Base-by-base conservation (phyloP, 1,140 invertebrate species). In the Diabrotica undecimpunctata region DNA sequence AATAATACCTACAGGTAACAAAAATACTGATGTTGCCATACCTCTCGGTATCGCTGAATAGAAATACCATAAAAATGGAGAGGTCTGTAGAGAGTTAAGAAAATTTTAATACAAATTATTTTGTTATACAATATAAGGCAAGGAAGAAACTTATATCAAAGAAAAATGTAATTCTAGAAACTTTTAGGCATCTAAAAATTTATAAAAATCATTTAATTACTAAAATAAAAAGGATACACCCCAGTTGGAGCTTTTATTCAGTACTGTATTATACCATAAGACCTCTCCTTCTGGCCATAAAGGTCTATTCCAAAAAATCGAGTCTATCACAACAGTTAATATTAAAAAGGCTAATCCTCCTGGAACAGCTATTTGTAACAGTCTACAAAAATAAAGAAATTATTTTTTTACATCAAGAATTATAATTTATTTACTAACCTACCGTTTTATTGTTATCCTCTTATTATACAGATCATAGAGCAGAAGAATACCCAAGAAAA, bases 271-370 rank as follows among this genome's bases (percentile, higher is more conserved):
- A 79, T 93, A 99, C 86, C 91, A 98, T 56, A 99, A 87, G 0
- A 99, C 97, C 85, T 97, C 93, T 35, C 94, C 95, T 84, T 99
- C 97, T 0, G 97, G 97, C 97, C 97, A 99, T 4, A 98, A 74
- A 55, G 87, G 79, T 62, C 94, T 81, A 64, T 84, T 83, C 97
- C 97, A 99, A 79, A 99, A 96, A 69, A 92, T 85, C 0, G 96
- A 97, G 80, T 99, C 97, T 53, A 98, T 81, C 7, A 84, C 65
- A 37, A 98, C 82, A 5, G 95, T 95, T 14, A 92, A 68, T 62
- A 80, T 74, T 72, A 96, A 80, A 75, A 88, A 83, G 56, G 83
- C 76, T 55, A 92, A 66, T 39, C 90, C 93, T 62, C 88, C 85
- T 57, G 90, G 89, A 67, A 92, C 71, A 7, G 84, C 86, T 74